These are phyloP conservation scores for Torymus auratus DNA, from an alignment of 2,888 invertebrate species.

Conservation along the genomic window DNA sequence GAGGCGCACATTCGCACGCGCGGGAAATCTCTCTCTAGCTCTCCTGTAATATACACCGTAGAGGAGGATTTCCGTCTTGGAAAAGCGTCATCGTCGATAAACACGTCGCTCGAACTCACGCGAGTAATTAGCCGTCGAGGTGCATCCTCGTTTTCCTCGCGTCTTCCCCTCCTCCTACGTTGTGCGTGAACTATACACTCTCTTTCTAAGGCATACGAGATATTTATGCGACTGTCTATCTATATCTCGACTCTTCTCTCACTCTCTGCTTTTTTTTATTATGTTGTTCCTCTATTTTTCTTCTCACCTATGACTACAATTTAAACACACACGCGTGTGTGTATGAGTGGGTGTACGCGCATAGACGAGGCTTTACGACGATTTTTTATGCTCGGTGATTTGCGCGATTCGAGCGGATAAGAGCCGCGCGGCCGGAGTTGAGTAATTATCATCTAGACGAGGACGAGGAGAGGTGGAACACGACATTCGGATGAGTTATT, in stretches of 20 bases:
- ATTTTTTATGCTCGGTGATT: slow-evolving; percentile 39
- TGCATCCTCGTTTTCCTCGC: background rate
- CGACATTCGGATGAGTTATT: slow-evolving; percentile 24
- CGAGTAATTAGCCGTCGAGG: slow-evolving; percentile 41
- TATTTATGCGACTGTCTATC: no score
- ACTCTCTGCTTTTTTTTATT: no score
- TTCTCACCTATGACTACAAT: no score
- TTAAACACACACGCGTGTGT: background rate
- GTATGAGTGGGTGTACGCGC: background rate
- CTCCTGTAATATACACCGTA: background rate
- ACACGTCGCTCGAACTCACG: slow-evolving; percentile 10
- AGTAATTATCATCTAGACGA: slow-evolving; percentile 16
- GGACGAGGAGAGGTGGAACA: background rate
- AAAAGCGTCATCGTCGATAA: slow-evolving; percentile 51
- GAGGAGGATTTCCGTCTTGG: slow-evolving; percentile 52
- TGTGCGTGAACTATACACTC: background rate
- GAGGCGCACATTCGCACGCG: slow-evolving; percentile 25
- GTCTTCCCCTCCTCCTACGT: background rate
- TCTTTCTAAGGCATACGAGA: no score
- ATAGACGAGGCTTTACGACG: slow-evolving; percentile 28
- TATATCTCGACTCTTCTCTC: no score
- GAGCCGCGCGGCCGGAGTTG: background rate
- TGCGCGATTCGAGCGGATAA: slow-evolving; percentile 39
- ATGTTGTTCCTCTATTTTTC: no score
- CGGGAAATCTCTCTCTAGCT: slow-evolving; percentile 13